Conservation (phyloP, 2,888 invertebrate species). For the Elegia similella region DNA sequence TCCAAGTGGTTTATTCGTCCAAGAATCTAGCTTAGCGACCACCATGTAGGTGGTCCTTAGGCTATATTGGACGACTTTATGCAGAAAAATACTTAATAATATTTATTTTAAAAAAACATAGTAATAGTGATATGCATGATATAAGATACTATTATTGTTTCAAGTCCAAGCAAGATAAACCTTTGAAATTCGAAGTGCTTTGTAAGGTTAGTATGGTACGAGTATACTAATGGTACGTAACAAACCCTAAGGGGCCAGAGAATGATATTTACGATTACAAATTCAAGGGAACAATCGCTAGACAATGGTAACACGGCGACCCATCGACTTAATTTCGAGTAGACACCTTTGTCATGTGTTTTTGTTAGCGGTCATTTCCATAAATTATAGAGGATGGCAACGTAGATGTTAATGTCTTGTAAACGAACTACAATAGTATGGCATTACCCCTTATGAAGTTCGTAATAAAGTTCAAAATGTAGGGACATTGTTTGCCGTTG, state of each 20-base stretch:
- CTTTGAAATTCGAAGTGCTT: neutral
- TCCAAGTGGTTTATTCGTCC: too few relatives aligned
- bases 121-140: too few relatives aligned
- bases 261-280: slow-evolving; percentile 70
- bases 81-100: too few relatives aligned
- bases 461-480: slow-evolving; percentile 21
- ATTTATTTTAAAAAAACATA: too few relatives aligned
- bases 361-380: slow-evolving; percentile 79
- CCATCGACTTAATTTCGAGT: slow-evolving; percentile 79
- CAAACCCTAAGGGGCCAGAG: slow-evolving; percentile 39
- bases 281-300: slow-evolving; percentile 55
- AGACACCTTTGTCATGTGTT: slow-evolving; percentile 78
- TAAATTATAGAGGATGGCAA: slow-evolving; percentile 73
- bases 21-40: too few relatives aligned
- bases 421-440: slow-evolving; percentile 28
- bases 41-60: too few relatives aligned
- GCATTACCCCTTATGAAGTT: slow-evolving; percentile 13
- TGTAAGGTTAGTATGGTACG: too few relatives aligned
- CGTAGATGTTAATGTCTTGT: slow-evolving; percentile 46
- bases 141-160: too few relatives aligned
- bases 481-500: slow-evolving; percentile 5
- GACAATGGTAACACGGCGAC: slow-evolving; percentile 70
- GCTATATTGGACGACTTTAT: too few relatives aligned
- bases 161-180: neutral
- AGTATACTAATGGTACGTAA: slow-evolving; percentile 14